Conservation (phyloP, 2,888 invertebrate species). For the Oeneis ivallda region DNA sequence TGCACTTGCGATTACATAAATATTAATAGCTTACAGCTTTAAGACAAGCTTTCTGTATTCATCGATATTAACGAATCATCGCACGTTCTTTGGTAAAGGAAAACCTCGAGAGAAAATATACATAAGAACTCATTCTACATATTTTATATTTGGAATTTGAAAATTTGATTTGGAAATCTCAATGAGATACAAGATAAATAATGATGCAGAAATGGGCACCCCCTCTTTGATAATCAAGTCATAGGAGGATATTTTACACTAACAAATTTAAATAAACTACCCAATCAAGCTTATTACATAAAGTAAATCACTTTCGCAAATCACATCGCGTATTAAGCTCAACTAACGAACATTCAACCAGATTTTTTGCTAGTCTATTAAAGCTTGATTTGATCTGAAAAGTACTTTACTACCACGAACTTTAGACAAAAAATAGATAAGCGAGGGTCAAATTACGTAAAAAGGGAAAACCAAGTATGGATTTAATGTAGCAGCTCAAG, state of each 20-base stretch:
- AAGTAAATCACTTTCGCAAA: no score
- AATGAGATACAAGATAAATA: not conserved
- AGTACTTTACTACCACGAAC: no score
- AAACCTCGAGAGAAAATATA: not conserved
- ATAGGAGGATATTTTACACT: not conserved
- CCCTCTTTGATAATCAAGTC: not conserved
- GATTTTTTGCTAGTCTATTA: no score
- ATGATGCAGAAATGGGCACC: not conserved
- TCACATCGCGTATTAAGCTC: no score
- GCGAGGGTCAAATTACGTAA: not conserved
- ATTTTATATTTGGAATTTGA: not conserved
- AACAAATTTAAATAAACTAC: not conserved
- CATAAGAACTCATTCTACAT: not conserved
- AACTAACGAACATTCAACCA: no score
- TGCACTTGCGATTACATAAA: constrained; percentile 16
- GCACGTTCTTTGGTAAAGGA: not conserved
- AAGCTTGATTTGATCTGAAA: no score
- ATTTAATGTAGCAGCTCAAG: not conserved
- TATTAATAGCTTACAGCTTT: constrained; percentile 8
- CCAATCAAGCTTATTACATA: no score
- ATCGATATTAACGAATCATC: constrained; percentile 5
- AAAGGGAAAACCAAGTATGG: not conserved
- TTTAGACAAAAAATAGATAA: no score
- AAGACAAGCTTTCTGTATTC: not conserved
- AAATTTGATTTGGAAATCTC: not conserved